A percentile compares a stretch with the other conserved stretches of the same genome.
These are phyloP conservation scores for Xerus rutilus DNA, from an alignment of 2,797 vertebrate species.

Conservation along the genomic window DNA sequence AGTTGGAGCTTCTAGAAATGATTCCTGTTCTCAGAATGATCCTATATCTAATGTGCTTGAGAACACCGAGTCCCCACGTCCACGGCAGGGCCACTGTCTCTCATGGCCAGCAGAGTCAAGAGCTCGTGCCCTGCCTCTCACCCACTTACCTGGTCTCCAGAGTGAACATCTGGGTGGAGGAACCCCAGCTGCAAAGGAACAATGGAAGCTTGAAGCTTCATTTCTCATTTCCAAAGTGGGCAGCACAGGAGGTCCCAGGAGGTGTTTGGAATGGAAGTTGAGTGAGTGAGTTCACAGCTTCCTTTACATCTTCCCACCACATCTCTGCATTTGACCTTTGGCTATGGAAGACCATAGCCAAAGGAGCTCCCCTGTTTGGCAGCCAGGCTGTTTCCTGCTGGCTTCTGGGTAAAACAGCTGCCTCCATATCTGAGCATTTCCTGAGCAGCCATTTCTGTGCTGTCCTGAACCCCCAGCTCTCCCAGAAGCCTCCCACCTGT, in stretches of 20 bases:
- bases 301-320: background rate
- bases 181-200: background rate
- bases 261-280: background rate
- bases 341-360: background rate
- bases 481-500: accelerated
- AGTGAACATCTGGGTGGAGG: accelerated
- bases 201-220: background rate
- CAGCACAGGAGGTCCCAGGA: background rate
- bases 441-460: background rate
- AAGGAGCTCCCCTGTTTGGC: background rate
- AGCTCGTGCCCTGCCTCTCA: accelerated
- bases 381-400: background rate
- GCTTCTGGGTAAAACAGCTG: background rate
- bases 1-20: background rate
- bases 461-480: too few relatives aligned
- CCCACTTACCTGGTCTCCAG: too few relatives aligned
- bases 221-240: background rate
- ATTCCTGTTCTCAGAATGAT: background rate
- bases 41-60: background rate
- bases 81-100: background rate
- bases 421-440: background rate
- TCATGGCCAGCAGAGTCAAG: background rate
- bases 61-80: background rate
- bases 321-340: background rate
- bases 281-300: background rate